Base-by-base conservation (phyloP, 1,140 invertebrate species). In the Nomia melanderi region DNA sequence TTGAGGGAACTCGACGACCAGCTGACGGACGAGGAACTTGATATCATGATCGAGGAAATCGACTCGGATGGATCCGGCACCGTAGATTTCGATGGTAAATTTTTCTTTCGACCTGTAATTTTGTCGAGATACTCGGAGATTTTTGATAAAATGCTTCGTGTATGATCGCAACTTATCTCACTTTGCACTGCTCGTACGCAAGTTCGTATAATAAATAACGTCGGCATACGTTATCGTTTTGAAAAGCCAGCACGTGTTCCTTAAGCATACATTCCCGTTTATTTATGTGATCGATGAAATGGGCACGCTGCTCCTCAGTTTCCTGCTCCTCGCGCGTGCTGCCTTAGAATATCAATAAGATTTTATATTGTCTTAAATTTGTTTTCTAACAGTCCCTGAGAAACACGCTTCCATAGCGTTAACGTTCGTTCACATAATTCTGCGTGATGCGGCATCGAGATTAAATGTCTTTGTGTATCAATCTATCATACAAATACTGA, bases 41-140 rank as follows among this genome's bases (percentile, higher is more conserved):
- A 98, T 87, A 96, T 97, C 89, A 98, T 98, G 95, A 98, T 99
- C 89, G 97, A 98, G 88, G 98, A 99, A 94, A 98, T 98, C 88
- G 98, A 98, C 92, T 97, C 97, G 70, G 98, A 98, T 92, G 97
- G 97, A 81, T 98, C 97, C 70, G 96, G 96, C 79, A 97, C 96
- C 53, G 96, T 97, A 50, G 96, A 96, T 87, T 96, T 96, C 87
- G 95, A 96, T 90, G 95, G 95, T 96, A 93, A 88, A 88, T 83
- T 76, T n/a, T 47, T 47, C 41, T 5, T 29, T 20, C 6, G 12
- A 50, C n/a, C 20, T 50, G 47, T 20, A n/a, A 50, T 9, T 54
- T 23, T 44, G 14, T 4, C 41, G n/a, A 11, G 9, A 17, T 44
- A 12, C 41, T 44, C 9, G n/a, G n/a, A 54, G 20, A 54, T 54